Conservation (phyloP, 1,140 invertebrate species). For the Proales similis region DNA sequence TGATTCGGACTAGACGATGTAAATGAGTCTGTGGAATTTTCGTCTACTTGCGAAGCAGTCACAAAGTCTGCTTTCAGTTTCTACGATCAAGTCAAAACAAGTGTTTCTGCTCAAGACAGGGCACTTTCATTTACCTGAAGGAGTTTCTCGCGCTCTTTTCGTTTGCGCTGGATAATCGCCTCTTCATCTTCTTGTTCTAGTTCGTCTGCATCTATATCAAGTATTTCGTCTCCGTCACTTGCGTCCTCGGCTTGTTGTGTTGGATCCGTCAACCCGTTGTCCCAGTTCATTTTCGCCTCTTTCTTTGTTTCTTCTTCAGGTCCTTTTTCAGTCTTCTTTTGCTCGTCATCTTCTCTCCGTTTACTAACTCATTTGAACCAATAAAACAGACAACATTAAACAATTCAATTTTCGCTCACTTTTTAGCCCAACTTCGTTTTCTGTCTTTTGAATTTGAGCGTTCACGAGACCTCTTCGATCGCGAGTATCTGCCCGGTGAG, state of each 20-base stretch:
- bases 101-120: too few relatives aligned
- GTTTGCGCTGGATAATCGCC: constrained; percentile 77
- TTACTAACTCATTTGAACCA: too few relatives aligned
- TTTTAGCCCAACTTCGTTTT: too few relatives aligned
- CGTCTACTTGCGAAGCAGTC: background rate
- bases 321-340: constrained; percentile 9
- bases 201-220: constrained; percentile 62
- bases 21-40: background rate
- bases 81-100: too few relatives aligned
- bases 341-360: constrained; percentile 3
- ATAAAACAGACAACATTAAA: too few relatives aligned
- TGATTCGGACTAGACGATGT: background rate
- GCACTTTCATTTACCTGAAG: constrained; percentile 54
- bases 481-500: too few relatives aligned
- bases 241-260: too few relatives aligned
- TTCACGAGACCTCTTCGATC: too few relatives aligned
- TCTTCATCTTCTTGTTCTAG: constrained; percentile 85
- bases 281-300: constrained; percentile 62
- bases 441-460: too few relatives aligned
- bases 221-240: too few relatives aligned
- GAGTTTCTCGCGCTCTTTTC: constrained; percentile 79
- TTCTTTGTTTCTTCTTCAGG: constrained; percentile 36
- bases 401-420: too few relatives aligned
- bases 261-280: too few relatives aligned
- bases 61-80: constrained; percentile 26